phyloP scores from a whole-genome alignment of 1,140 invertebrate genomes.

The Elysia chlorotica region DNA sequence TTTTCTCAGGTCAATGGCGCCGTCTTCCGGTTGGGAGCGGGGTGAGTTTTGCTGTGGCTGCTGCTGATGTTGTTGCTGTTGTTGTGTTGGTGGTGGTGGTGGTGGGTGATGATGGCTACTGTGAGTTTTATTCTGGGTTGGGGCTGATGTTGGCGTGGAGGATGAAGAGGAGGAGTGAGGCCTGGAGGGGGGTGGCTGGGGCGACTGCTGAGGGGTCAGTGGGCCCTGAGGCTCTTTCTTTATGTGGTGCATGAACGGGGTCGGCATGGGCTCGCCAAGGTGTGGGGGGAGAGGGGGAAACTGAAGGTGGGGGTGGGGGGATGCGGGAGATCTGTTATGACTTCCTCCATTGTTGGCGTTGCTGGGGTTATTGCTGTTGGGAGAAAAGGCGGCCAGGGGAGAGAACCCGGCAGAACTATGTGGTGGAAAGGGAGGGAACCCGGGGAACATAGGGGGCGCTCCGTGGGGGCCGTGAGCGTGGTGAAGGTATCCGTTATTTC shows the following conservation, averaged over 20 bases:
- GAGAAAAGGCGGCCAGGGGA: not conserved
- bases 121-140: slow-evolving; percentile 14
- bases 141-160: slow-evolving; percentile 19
- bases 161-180: slow-evolving; percentile 3
- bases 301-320: slow-evolving; percentile 23
- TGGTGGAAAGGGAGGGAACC: slow-evolving; percentile 14
- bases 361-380: slow-evolving; percentile 3
- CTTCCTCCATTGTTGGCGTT: too few species aligned
- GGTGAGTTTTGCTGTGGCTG: too few species aligned
- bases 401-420: slow-evolving; percentile 5
- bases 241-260: slow-evolving; percentile 9
- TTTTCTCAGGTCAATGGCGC: slow-evolving; percentile 27
- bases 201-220: too few species aligned
- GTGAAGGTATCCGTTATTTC: too few species aligned
- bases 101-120: slow-evolving; percentile 2
- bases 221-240: slow-evolving; percentile 17
- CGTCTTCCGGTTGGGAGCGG: slow-evolving; percentile 16
- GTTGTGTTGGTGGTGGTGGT: too few species aligned
- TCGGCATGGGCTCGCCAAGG: too few species aligned
- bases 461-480: not conserved
- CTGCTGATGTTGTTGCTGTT: too few species aligned
- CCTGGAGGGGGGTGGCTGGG: too few species aligned
- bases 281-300: not conserved
- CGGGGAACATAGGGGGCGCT: not conserved
- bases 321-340: slow-evolving; percentile 24